phyloP scores from a whole-genome alignment of 2,888 invertebrate species.

The Hofmannophila pseudospretella region DNA sequence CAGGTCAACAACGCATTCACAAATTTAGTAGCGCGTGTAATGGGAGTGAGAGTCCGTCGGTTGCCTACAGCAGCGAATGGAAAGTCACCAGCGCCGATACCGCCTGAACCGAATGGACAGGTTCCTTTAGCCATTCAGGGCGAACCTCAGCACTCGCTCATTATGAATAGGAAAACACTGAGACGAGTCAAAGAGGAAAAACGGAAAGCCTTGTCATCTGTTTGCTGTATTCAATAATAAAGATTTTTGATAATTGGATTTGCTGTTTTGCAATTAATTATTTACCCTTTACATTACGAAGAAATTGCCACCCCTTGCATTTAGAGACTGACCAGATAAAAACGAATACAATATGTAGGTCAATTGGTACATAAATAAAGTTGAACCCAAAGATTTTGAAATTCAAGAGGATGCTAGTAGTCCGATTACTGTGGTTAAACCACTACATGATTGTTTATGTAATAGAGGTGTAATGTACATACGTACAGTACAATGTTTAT shows the following conservation, averaged over 20 bases:
- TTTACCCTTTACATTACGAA: neutral
- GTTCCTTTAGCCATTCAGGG: constrained; percentile 17
- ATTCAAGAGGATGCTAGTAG: too few species aligned
- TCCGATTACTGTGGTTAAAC: too few species aligned
- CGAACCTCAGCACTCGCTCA: constrained; percentile 44
- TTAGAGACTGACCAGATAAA: neutral
- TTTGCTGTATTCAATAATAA: constrained; percentile 73
- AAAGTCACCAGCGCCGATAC: constrained; percentile 23
- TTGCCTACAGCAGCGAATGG: constrained; percentile 27
- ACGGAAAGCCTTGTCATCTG: constrained; percentile 61
- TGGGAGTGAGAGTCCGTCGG: constrained; percentile 42
- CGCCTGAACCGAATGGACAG: constrained; percentile 20
- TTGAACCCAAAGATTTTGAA: too few species aligned
- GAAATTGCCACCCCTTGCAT: too few species aligned
- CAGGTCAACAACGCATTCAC: constrained; percentile 82
- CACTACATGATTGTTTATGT: too few species aligned
- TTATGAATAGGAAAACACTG: constrained; percentile 63
- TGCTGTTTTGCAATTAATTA: constrained; percentile 11
- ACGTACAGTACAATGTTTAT: too few species aligned
- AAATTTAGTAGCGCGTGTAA: constrained; percentile 75
- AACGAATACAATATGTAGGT: neutral
- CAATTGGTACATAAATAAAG: too few species aligned
- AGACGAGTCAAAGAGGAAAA: constrained; percentile 37
- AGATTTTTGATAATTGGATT: constrained; percentile 8
- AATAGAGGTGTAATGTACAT: too few species aligned